Evolutionary conservation across 2,888 invertebrate species (phyloP).

Genomic region (Clepsis dumicolana): DNA sequence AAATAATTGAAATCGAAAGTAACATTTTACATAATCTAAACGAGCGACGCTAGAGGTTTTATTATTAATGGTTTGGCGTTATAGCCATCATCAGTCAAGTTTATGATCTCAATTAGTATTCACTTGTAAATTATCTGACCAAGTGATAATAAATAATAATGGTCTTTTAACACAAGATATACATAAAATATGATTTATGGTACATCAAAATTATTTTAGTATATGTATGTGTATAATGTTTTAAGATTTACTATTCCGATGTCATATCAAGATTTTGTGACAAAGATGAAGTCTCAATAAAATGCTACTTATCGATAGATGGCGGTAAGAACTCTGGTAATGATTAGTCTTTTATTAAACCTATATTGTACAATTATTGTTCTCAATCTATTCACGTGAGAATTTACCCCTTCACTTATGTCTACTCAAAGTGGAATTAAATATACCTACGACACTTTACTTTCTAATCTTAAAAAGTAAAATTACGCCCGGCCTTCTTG

Average conservation of each 20-base stretch:
- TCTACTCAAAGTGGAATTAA: no score
- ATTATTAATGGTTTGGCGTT: slow-evolving; percentile 11
- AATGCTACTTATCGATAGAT: neutral
- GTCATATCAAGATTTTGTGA: neutral
- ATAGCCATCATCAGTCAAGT: slow-evolving; percentile 19
- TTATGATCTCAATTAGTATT: slow-evolving; percentile 21
- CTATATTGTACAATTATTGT: neutral
- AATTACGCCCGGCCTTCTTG: no score
- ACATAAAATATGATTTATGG: slow-evolving; percentile 7
- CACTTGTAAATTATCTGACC: slow-evolving; percentile 11
- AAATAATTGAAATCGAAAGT: slow-evolving; percentile 10
- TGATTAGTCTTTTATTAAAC: neutral
- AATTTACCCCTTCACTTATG: neutral
- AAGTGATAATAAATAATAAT: slow-evolving; percentile 15
- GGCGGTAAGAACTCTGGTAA: neutral
- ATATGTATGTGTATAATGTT: neutral
- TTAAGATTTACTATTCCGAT: neutral
- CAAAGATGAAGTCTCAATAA: neutral
- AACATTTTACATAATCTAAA: neutral
- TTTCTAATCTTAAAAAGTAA: no score
- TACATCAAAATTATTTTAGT: neutral
- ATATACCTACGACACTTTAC: no score
- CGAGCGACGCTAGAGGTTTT: neutral
- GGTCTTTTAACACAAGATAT: slow-evolving; percentile 3
- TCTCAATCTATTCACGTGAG: neutral